These are phyloP conservation scores for Sceloporus undulatus DNA, from an alignment of 2,113 vertebrate species.

Conservation along the genomic window DNA sequence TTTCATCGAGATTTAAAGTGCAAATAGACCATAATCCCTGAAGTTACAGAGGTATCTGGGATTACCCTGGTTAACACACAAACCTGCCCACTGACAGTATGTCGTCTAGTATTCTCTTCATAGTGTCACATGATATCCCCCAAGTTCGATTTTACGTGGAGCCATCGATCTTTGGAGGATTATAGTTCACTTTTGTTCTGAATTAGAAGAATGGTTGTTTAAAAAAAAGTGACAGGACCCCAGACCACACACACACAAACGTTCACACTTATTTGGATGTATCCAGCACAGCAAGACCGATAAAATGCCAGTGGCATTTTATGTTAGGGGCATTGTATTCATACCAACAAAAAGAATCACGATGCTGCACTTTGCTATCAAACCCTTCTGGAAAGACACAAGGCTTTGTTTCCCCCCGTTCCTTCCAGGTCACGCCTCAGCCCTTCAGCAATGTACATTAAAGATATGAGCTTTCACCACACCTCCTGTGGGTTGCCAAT, in stretches of 20 bases:
- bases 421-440: slow-evolving; percentile 77
- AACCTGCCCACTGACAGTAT: slow-evolving; percentile 96
- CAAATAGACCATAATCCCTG: not conserved
- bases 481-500: slow-evolving; percentile 69
- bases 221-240: slow-evolving; percentile 60
- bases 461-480: slow-evolving; percentile 68
- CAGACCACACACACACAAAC: slow-evolving; percentile 8
- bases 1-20: not conserved
- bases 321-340: slow-evolving; percentile 53
- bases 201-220: not conserved
- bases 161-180: slow-evolving; percentile 96
- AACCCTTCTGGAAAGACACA: slow-evolving; percentile 69
- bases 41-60: not conserved
- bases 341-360: slow-evolving; percentile 64
- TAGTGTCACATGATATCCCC: slow-evolving; percentile 92
- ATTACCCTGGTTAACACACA: slow-evolving; percentile 45
- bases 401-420: slow-evolving; percentile 15
- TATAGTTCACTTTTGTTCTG: slow-evolving; percentile 98
- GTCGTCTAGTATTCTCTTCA: slow-evolving; percentile 97
- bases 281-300: not conserved
- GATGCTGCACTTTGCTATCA: slow-evolving; percentile 71
- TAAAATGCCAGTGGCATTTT: too few species aligned
- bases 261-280: not conserved
- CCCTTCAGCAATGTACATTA: slow-evolving; percentile 72
- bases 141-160: slow-evolving; percentile 94